Conservation (phyloP, 1,140 invertebrate species). For the Pseudomyrmex pallidus region DNA sequence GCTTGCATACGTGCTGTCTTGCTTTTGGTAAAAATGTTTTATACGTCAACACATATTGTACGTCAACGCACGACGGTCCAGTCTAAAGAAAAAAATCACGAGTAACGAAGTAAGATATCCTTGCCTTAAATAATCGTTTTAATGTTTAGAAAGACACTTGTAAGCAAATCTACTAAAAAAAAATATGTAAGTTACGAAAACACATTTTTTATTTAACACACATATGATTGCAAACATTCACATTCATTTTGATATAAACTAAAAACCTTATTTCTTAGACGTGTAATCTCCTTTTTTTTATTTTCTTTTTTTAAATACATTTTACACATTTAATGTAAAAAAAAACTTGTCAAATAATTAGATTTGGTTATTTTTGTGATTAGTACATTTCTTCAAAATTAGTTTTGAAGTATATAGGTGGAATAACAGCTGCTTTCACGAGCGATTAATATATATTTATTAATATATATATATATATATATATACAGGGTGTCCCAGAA, state of each 20-base stretch:
- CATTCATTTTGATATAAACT: too few species aligned
- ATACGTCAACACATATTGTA: constrained; percentile 43
- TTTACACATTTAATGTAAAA: not conserved
- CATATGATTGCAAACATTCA: not conserved
- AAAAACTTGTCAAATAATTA: not conserved
- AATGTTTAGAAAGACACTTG: constrained; percentile 44
- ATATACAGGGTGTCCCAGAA: too few species aligned
- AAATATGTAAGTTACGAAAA: constrained; percentile 65
- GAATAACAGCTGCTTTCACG: too few species aligned
- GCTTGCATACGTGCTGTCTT: constrained; percentile 84
- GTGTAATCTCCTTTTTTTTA: too few species aligned
- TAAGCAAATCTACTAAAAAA: constrained; percentile 58
- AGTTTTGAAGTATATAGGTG: too few species aligned
- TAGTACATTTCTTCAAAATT: too few species aligned
- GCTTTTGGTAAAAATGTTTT: constrained; percentile 80
- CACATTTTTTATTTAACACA: constrained; percentile 40
- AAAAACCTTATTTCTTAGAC: too few species aligned
- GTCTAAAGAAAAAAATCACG: constrained; percentile 59
- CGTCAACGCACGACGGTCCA: constrained; percentile 57
- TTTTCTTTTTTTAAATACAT: not conserved
- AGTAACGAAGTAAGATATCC: constrained; percentile 69
- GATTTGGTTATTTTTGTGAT: too few species aligned
- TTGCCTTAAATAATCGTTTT: constrained; percentile 71
- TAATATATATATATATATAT: constrained; percentile 2
- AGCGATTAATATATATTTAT: not conserved